Base-by-base conservation (phyloP, 2,888 invertebrate species). In the Oxytorus armatus region DNA sequence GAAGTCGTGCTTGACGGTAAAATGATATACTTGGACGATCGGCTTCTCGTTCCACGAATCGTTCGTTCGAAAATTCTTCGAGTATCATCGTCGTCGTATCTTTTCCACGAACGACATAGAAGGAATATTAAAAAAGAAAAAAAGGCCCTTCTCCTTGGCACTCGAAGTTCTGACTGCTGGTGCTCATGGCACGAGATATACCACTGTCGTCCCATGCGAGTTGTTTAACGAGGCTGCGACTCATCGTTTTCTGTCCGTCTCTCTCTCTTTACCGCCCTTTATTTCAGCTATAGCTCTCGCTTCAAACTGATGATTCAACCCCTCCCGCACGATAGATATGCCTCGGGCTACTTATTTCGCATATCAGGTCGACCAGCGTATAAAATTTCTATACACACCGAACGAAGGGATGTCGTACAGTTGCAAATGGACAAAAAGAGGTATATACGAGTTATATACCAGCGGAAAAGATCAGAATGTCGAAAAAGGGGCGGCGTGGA, bases 311-410 rank as follows among this genome's bases (percentile, higher is more conserved):
- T 2, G 82, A 82, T 68, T 42, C 42, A 53, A 25, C 25, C 53
- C 23, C 16, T 29, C 42, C n/a, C 18, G 14, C 55, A 21, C 25
- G 69, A 49, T 18, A 47, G 25, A 55, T 65, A 44, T 74, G 88
- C 90, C 88, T 42, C 75, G 65, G 88, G 90, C 89, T 87, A 88
- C 88, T 89, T 89, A 89, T 88, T 90, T 89, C 87, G 86, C 89
- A 84, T 90, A 90, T 90, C 90, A 88, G 87, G 75, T 83, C 83
- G 84, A 86, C 84, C 82, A 74, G 70, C 81, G 82, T 85, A 84
- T 85, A 86, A 87, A 87, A 85, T 86, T 86, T 81, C 87, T 86
- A 85, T 87, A 86, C 83, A 77, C 55, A 74, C 68, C 78, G 68
- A 65, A 83, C 72, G 72, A 57, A 51, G 16, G 69, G 75, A 49